These are phyloP conservation scores for Scelioninae gen. 1 DNA, from an alignment of 2,888 invertebrate species.

Conservation along the genomic window DNA sequence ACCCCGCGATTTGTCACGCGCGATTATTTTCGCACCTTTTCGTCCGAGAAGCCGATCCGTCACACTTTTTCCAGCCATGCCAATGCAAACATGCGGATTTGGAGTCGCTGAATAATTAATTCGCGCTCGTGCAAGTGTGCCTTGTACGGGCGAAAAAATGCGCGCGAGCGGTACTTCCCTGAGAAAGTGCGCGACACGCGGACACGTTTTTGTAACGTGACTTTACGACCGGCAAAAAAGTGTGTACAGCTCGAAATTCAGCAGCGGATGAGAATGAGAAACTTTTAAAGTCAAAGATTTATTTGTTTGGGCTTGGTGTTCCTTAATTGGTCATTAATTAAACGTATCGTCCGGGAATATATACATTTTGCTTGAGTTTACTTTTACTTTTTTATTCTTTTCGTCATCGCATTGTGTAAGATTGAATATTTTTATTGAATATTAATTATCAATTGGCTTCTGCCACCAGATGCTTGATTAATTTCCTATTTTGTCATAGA, in stretches of 20 bases:
- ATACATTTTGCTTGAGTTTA: conserved; percentile 17
- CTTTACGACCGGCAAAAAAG: conserved; percentile 34
- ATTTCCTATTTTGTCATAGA: background rate
- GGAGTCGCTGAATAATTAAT: conserved; percentile 25
- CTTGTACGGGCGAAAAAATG: too few species aligned
- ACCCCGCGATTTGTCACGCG: conserved; percentile 66
- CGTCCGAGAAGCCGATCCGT: conserved; percentile 26
- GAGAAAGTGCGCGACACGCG: conserved; percentile 50
- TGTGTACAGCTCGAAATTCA: conserved; percentile 30
- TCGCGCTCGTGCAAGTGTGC: conserved; percentile 22
- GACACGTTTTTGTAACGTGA: conserved; percentile 48
- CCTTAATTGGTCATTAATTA: conserved; percentile 56
- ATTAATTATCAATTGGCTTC: conserved; percentile 8
- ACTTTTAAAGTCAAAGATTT: conserved; percentile 39
- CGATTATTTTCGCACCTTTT: conserved; percentile 51
- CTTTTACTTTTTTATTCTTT: background rate
- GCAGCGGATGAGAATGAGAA: conserved; percentile 22
- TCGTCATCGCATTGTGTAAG: background rate
- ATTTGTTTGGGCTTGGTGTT: conserved; percentile 27
- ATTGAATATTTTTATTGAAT: background rate
- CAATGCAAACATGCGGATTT: conserved; percentile 12
- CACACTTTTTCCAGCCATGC: conserved; percentile 36
- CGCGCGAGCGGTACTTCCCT: conserved; percentile 33
- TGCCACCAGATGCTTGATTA: background rate
- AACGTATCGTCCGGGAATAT: conserved; percentile 11